phyloP scores from a whole-genome alignment of 1,140 invertebrate genomes.

The Pseudomyrmex cubaensis region DNA sequence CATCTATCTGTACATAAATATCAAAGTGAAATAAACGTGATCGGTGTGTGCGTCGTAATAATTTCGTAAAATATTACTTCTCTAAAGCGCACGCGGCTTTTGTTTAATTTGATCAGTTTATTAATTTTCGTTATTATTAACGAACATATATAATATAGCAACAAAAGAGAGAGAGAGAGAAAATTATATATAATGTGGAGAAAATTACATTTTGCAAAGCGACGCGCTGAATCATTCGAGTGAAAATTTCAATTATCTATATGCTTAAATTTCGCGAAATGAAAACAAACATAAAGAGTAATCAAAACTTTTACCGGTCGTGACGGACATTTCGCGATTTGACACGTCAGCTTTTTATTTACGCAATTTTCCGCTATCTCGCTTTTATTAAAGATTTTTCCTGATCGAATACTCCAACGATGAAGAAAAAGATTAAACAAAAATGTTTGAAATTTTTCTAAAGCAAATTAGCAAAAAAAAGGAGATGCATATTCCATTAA shows the following conservation, averaged over 20 bases:
- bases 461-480: too few species aligned
- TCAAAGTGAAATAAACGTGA: constrained; percentile 13
- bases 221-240: neutral
- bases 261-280: constrained; percentile 27
- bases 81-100: constrained; percentile 18
- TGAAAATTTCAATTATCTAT: constrained; percentile 45
- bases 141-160: neutral
- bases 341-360: constrained; percentile 17
- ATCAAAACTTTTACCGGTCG: neutral
- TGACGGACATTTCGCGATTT: neutral
- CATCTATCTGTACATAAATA: constrained; percentile 20
- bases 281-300: constrained; percentile 27
- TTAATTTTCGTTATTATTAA: constrained; percentile 36
- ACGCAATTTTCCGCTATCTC: neutral
- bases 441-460: neutral
- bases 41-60: constrained; percentile 27
- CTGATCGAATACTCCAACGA: neutral
- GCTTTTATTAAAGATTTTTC: constrained; percentile 8
- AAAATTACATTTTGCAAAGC: constrained; percentile 8
- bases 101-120: constrained; percentile 51
- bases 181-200: constrained; percentile 10
- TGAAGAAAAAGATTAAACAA: neutral
- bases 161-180: constrained; percentile 33
- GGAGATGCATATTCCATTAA: too few species aligned
- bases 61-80: constrained; percentile 45